Conservation (phyloP, 2,888 invertebrate species). For the Sialis lutaria region DNA sequence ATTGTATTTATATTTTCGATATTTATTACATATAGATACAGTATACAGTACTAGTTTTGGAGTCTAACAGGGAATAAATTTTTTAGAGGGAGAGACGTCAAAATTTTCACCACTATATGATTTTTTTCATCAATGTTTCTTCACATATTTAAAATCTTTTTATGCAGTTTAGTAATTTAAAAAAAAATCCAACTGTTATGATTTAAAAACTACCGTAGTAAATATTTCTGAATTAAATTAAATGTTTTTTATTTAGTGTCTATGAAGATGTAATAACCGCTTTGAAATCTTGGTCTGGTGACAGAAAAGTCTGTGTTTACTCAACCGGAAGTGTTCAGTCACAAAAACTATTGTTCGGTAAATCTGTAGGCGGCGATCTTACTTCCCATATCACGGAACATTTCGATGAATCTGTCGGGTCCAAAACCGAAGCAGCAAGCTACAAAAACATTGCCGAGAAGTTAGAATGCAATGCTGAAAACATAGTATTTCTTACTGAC, state of each 20-base stretch:
- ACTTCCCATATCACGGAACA: slow-evolving; percentile 53
- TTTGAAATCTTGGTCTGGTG: slow-evolving; percentile 51
- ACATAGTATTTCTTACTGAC: slow-evolving; percentile 78
- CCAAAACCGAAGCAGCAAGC: slow-evolving; percentile 60
- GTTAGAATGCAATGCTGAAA: slow-evolving; percentile 41
- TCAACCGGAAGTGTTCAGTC: slow-evolving; percentile 86
- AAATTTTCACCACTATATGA: too few relatives aligned
- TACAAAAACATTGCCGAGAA: slow-evolving; percentile 60
- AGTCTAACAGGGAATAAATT: too few relatives aligned
- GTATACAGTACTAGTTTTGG: too few relatives aligned
- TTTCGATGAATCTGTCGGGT: slow-evolving; percentile 75
- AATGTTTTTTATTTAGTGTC: slow-evolving; percentile 35
- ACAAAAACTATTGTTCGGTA: slow-evolving; percentile 70
- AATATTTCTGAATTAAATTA: slow-evolving; percentile 18
- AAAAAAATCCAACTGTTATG: too few relatives aligned
- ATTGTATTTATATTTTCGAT: too few relatives aligned
- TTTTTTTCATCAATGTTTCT: too few relatives aligned
- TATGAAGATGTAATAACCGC: slow-evolving; percentile 70
- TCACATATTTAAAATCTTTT: too few relatives aligned
- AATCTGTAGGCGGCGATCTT: slow-evolving; percentile 63
- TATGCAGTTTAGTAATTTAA: too few relatives aligned
- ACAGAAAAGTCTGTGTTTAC: slow-evolving; percentile 60
- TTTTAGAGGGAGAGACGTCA: neutral
- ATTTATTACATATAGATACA: too few relatives aligned
- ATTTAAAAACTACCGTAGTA: too few relatives aligned